phyloP scores from a whole-genome alignment of 1,140 invertebrate species.

The Drosophila varians region DNA sequence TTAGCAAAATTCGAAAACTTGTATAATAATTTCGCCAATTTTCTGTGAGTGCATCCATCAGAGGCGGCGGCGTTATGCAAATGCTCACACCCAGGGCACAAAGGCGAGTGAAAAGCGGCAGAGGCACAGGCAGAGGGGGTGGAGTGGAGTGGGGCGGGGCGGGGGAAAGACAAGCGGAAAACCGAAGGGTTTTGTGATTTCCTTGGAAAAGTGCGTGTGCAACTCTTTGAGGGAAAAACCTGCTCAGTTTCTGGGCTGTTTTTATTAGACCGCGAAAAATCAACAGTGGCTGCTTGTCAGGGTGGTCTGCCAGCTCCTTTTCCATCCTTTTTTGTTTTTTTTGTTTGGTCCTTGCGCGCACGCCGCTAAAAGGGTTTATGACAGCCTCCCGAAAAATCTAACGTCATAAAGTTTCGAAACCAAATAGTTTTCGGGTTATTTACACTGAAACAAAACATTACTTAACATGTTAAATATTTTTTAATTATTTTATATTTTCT shows the following conservation, averaged over 20 bases:
- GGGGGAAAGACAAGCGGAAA: conserved; percentile 39
- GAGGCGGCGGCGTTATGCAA: conserved; percentile 50
- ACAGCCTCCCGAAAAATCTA: conserved; percentile 65
- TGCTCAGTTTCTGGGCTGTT: conserved; percentile 35
- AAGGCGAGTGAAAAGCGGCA: not conserved
- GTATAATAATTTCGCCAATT: no score
- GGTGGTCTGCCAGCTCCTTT: conserved; percentile 49
- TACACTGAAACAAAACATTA: conserved; percentile 1
- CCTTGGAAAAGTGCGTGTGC: conserved; percentile 65
- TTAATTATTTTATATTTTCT: not conserved
- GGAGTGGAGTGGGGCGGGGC: not conserved
- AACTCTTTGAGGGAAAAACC: conserved; percentile 63
- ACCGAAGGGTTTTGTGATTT: conserved; percentile 68
- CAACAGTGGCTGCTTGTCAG: conserved; percentile 68
- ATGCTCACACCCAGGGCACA: conserved; percentile 46
- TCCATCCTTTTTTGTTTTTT: conserved; percentile 17
- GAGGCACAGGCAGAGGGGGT: not conserved
- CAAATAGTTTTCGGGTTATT: conserved; percentile 17
- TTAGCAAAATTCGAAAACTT: no score
- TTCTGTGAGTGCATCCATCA: not conserved
- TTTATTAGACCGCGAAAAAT: conserved; percentile 82
- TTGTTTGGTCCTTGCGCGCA: conserved; percentile 43
- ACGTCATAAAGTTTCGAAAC: conserved; percentile 53
- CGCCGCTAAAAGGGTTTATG: conserved; percentile 72
- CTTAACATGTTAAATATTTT: not conserved